Evolutionary conservation across 2,888 invertebrate genomes (phyloP), one percentile per base, ranked within the genome.

Genomic region (Nomada hirtipes): DNA sequence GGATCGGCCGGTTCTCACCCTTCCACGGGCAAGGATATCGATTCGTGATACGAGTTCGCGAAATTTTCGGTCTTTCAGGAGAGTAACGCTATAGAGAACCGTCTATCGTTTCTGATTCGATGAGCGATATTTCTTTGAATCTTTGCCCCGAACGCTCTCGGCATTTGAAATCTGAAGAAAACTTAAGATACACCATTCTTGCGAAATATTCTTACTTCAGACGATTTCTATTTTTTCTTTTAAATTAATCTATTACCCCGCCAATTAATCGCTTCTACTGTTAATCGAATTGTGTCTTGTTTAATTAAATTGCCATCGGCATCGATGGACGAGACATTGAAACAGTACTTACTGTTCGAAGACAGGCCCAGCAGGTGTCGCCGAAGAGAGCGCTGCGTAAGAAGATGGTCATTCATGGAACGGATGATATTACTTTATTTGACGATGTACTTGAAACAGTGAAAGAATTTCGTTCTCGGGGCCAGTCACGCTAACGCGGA

Each of bases 391-490:
- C 52, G 55, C 79, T 80, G 79, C 71, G 55, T 78, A 80, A 80
- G 63, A 80, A 79, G 77, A 71, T 79, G 79, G 50, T 79, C 79
- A 59, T 80, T 86, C 79, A 57, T 92, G 90, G 90, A 93, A 93
- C 92, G 91, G 92, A 91, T 92, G 88, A 90, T 93, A 92, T 93
- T 88, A 88, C 87, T 88, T 93, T 93, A 93, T 93, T 92, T 88
- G 87, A 90, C 90, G 89, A 89, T 80, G 89, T 90, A 90, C 86
- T 88, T 92, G 36, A 90, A 92, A 92, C 92, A 91, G 88, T 89
- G 86, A 89, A 85, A 86, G 88, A 89, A 86, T 87, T 74, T 76
- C 71, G 60, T 76, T 79, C 70, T 70, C 86, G 71, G 74, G 73
- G 77, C 87, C 76, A 73, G 80, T 83, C 87, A 76, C 81, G 86